Percentiles rank a stretch among this genome's conserved stretches.
Conservation (phyloP, 2,113 vertebrate species). For the Tetrao urogallus region DNA sequence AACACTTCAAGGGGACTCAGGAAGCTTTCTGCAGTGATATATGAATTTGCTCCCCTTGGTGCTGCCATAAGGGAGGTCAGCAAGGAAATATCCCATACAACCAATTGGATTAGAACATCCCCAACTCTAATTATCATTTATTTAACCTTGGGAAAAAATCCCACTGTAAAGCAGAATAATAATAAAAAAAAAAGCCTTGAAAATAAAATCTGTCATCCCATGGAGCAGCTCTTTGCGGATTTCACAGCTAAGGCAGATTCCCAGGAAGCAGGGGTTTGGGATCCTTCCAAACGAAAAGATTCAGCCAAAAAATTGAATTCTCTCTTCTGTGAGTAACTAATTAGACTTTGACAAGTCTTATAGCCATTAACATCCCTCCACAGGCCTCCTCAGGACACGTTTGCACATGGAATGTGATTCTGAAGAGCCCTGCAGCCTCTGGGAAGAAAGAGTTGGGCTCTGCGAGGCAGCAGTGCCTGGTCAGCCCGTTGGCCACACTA, state of each 20-base stretch:
- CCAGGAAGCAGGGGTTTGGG: slow-evolving; percentile 51
- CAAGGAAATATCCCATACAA: slow-evolving; percentile 15
- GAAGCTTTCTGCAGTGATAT: slow-evolving; percentile 24
- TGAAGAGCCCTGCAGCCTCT: background rate
- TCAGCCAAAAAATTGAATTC: background rate
- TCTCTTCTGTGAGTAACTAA: slow-evolving; percentile 68
- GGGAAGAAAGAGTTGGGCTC: background rate
- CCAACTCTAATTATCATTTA: slow-evolving; percentile 43
- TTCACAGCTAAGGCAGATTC: slow-evolving; percentile 32
- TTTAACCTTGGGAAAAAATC: slow-evolving; percentile 46
- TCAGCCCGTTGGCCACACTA: accelerated
- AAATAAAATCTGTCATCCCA: slow-evolving; percentile 41
- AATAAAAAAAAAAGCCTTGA: background rate
- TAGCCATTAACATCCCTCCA: background rate
- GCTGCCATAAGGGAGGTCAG: slow-evolving; percentile 24
- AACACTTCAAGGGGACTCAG: background rate
- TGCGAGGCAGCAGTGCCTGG: background rate
- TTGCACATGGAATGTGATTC: background rate
- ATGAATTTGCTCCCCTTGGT: slow-evolving; percentile 5
- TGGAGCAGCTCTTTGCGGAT: background rate
- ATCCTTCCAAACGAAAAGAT: slow-evolving; percentile 40
- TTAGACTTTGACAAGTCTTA: slow-evolving; percentile 64
- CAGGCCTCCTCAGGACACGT: background rate
- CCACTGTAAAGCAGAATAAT: background rate
- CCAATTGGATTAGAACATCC: background rate